Conservation (phyloP, 2,888 invertebrate genomes). For the Phortica okadai region DNA sequence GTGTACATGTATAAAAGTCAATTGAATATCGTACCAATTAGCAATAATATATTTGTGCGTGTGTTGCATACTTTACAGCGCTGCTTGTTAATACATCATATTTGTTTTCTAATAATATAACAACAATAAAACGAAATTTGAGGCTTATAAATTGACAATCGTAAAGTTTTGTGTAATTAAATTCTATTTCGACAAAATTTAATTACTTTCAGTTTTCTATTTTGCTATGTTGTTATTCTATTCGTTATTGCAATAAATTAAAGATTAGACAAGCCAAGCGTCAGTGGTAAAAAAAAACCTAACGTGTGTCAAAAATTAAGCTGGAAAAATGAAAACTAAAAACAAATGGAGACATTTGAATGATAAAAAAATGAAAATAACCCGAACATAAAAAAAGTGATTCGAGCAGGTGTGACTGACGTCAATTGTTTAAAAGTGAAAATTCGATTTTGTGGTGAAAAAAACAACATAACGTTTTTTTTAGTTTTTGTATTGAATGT, state of each 20-base stretch:
- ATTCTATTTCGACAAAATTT: no score
- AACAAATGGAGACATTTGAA: constrained; percentile 47
- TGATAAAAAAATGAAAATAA: constrained; percentile 31
- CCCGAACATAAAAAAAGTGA: constrained; percentile 11
- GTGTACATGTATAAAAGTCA: not conserved
- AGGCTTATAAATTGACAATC: not conserved
- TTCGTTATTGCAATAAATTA: no score
- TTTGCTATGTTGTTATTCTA: no score
- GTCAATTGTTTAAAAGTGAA: constrained; percentile 72
- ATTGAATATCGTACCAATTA: constrained; percentile 15
- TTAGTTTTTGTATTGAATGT: constrained; percentile 52
- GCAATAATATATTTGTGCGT: not conserved
- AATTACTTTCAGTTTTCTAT: no score
- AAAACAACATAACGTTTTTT: constrained; percentile 33
- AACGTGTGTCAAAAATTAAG: constrained; percentile 42
- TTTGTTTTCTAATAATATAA: not conserved
- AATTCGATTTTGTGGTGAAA: constrained; percentile 72
- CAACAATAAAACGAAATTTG: not conserved
- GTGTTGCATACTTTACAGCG: not conserved
- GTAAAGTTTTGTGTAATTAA: no score
- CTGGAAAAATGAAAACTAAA: constrained; percentile 42
- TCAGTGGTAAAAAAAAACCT: not conserved
- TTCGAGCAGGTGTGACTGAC: constrained; percentile 51
- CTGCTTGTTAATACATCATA: not conserved
- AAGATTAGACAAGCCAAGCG: no score